A percentile compares a stretch with the other conserved stretches of the same genome.
Evolutionary conservation across 2,113 vertebrate genomes (phyloP).

Genomic region (Cyphomyrus plagiostoma): DNA sequence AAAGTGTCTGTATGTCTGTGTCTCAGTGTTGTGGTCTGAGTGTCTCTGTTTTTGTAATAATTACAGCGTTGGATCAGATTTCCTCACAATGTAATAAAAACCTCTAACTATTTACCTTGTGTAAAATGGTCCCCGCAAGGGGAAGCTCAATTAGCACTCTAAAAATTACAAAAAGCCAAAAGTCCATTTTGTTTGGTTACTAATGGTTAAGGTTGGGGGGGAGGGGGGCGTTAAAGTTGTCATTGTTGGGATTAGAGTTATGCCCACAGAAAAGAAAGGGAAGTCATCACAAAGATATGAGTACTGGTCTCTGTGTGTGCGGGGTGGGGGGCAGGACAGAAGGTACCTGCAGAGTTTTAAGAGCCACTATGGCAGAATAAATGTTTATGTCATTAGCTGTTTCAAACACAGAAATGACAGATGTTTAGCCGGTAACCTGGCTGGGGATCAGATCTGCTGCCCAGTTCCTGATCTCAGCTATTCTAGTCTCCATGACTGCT

Average conservation of each 20-base stretch:
- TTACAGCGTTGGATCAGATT: neutral
- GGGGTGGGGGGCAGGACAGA: too few species aligned
- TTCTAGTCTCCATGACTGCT: slow-evolving; percentile 66
- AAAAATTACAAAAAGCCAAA: too few species aligned
- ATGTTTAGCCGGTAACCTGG: neutral
- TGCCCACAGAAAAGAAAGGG: too few species aligned
- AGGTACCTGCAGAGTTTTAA: too few species aligned
- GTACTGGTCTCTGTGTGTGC: too few species aligned
- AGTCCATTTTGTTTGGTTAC: too few species aligned
- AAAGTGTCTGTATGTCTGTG: neutral
- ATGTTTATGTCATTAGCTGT: neutral
- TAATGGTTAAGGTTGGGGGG: too few species aligned
- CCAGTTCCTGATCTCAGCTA: slow-evolving; percentile 12
- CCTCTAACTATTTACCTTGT: neutral
- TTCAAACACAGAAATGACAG: neutral
- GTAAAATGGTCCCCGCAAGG: neutral
- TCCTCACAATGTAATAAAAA: neutral
- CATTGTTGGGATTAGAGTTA: too few species aligned
- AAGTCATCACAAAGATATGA: too few species aligned
- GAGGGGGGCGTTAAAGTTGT: too few species aligned
- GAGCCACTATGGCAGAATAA: too few species aligned
- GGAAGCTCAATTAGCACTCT: neutral
- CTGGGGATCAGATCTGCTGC: neutral
- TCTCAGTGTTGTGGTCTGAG: neutral
- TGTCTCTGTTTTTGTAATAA: neutral